Evolutionary conservation across 2,888 invertebrate species (phyloP).

Genomic region (Cantharis nigra): DNA sequence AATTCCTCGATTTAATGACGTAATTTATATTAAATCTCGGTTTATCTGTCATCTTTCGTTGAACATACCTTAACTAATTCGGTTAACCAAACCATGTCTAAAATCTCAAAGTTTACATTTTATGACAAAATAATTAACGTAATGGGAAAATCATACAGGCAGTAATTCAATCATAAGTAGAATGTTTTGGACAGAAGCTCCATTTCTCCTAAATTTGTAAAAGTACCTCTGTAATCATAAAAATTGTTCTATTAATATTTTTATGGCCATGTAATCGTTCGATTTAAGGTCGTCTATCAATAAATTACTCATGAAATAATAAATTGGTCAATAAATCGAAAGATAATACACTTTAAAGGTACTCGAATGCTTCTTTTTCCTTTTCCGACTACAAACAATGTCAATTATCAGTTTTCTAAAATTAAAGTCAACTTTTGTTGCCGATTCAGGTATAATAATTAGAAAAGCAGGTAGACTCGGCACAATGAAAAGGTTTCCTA

Average conservation of each 20-base stretch:
- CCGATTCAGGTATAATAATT: not conserved
- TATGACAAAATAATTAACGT: not conserved
- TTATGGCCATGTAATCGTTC: not conserved
- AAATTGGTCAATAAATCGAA: not conserved
- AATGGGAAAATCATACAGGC: not conserved
- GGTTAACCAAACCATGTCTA: not conserved
- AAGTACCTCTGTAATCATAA: not conserved
- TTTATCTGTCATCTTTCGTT: not conserved
- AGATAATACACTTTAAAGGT: not conserved
- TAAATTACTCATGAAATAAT: not conserved
- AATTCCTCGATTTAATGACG: too few species aligned
- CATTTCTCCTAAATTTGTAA: not conserved
- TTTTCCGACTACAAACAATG: not conserved
- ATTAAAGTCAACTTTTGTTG: not conserved
- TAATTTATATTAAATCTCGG: not conserved
- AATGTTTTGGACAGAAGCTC: not conserved
- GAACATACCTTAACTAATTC: not conserved
- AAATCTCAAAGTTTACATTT: not conserved
- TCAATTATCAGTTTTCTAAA: not conserved
- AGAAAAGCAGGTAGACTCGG: not conserved
- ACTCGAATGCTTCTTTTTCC: not conserved
- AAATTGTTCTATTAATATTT: not conserved
- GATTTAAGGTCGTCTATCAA: not conserved
- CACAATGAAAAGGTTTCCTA: not conserved
- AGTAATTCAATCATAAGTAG: not conserved